phyloP scores from a whole-genome alignment of 2,888 invertebrate species.

The Aphodius granarius region DNA sequence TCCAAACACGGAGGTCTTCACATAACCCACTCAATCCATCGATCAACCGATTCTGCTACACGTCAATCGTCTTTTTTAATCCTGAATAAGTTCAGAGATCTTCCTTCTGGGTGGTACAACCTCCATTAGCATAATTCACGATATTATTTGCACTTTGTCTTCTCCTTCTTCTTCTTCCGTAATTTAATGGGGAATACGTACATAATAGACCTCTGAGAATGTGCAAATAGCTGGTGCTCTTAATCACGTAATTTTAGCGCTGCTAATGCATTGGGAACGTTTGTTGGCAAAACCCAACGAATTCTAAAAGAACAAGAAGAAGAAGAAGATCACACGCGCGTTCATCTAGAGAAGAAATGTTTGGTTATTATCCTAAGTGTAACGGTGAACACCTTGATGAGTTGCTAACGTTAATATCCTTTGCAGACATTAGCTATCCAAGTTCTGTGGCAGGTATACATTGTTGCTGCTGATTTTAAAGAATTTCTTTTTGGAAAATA shows the following conservation, averaged over 20 bases:
- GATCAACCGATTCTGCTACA: not conserved
- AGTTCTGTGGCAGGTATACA: too few relatives aligned
- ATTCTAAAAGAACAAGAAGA: not conserved
- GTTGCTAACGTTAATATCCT: not conserved
- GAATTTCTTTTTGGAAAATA: too few relatives aligned
- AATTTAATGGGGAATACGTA: not conserved
- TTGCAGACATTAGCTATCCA: not conserved
- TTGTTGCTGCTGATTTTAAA: too few relatives aligned
- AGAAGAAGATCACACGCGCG: not conserved
- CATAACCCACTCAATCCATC: not conserved
- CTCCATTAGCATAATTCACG: not conserved
- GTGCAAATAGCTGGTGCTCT: not conserved
- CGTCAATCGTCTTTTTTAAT: not conserved
- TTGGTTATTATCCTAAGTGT: not conserved
- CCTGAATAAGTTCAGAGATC: not conserved
- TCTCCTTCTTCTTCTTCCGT: not conserved
- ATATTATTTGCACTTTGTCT: not conserved
- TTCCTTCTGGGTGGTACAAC: not conserved
- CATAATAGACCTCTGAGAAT: not conserved
- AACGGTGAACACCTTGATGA: not conserved
- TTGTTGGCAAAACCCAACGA: not conserved
- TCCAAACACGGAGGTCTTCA: not conserved
- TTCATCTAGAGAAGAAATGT: not conserved
- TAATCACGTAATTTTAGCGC: not conserved
- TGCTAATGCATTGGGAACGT: not conserved